Conservation (phyloP, 2,113 vertebrate species). For the Morone saxatilis region DNA sequence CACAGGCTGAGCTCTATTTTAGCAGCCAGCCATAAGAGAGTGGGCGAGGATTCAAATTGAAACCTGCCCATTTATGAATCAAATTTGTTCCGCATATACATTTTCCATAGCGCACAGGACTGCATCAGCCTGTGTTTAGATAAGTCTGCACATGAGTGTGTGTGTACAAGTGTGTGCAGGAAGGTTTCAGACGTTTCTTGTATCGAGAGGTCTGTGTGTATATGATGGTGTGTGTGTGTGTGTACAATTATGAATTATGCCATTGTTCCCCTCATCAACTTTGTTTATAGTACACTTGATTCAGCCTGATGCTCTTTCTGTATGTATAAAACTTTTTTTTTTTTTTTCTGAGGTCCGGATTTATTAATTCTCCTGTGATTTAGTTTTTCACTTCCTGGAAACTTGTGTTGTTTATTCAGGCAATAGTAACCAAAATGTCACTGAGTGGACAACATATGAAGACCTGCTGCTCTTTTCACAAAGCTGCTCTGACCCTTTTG, state of each 20-base stretch:
- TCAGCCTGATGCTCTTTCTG: constrained; percentile 32
- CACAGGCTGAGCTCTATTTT: constrained; percentile 77
- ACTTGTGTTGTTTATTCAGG: constrained; percentile 32
- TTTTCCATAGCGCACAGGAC: constrained; percentile 70
- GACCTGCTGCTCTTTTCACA: constrained; percentile 35
- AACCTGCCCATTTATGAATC: constrained; percentile 84
- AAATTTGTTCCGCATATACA: constrained; percentile 82
- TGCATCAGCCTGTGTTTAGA: constrained; percentile 71
- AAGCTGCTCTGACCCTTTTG: constrained; percentile 11
- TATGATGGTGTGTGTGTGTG: constrained; percentile 14
- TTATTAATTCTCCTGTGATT: constrained; percentile 62
- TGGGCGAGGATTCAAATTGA: constrained; percentile 77
- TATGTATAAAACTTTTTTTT: constrained; percentile 26
- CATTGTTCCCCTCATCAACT: constrained; percentile 74
- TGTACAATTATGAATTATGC: constrained; percentile 57
- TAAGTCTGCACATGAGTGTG: constrained; percentile 32
- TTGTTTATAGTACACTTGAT: constrained; percentile 60
- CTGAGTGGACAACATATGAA: constrained; percentile 23
- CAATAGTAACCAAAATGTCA: constrained; percentile 15
- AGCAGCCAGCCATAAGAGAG: constrained; percentile 73
- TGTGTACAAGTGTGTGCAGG: neutral
- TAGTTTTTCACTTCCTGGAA: constrained; percentile 39
- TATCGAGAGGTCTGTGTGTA: constrained; percentile 8
- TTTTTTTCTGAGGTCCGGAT: constrained; percentile 30
- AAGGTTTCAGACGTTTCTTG: neutral